These are phyloP conservation scores for Tetrapedia diversipes DNA, from an alignment of 2,888 invertebrate species.

Conservation along the genomic window DNA sequence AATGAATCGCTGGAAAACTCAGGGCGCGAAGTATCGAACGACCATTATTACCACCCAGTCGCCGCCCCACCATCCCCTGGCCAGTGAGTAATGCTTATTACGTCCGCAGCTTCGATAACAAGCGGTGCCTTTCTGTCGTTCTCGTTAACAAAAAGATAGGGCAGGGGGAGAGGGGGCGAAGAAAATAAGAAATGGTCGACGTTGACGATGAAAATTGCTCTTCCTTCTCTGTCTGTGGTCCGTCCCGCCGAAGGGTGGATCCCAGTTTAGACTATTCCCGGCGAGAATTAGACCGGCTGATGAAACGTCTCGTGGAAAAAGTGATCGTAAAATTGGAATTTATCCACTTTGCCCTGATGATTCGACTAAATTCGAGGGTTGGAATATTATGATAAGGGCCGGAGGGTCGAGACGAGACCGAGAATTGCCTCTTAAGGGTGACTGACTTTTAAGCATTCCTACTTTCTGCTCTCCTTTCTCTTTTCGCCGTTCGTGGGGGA, in stretches of 20 bases:
- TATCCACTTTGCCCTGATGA: neutral
- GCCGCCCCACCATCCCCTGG: neutral
- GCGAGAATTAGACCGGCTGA: neutral
- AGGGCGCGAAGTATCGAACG: slow-evolving; percentile 30
- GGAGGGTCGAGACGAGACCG: neutral
- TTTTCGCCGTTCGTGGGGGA: too few species aligned
- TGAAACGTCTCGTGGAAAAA: slow-evolving; percentile 3
- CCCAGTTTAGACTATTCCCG: neutral
- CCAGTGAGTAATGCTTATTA: slow-evolving; percentile 49
- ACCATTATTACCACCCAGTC: slow-evolving; percentile 23
- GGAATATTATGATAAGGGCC: neutral
- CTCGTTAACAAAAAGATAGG: neutral
- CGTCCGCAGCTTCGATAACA: slow-evolving; percentile 46
- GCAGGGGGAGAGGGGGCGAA: neutral
- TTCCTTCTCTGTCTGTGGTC: neutral
- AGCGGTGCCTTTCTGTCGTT: slow-evolving; percentile 3
- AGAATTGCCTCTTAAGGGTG: neutral
- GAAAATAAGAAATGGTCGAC: neutral
- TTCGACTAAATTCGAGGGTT: neutral
- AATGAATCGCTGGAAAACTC: slow-evolving; percentile 27
- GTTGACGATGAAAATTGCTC: slow-evolving; percentile 1
- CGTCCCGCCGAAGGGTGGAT: neutral
- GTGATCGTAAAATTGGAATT: neutral
- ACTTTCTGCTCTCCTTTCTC: neutral
- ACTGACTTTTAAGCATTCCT: neutral